Base-by-base conservation (phyloP, 1,140 invertebrate species). In the Drosophila guanche region DNA sequence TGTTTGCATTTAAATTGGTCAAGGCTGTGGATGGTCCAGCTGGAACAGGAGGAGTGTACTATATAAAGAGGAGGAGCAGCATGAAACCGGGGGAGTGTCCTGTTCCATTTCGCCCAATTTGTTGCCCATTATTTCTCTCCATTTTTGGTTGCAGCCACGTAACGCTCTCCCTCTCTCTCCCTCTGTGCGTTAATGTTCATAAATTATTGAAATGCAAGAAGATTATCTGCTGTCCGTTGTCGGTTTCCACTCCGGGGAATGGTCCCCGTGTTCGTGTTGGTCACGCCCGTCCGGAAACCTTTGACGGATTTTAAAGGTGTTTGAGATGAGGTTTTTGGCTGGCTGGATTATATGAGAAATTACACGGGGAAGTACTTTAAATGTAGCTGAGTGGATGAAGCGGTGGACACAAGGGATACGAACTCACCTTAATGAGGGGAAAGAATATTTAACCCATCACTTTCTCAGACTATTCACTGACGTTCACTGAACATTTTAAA, bases 1-100 rank as follows among this genome's bases (percentile, higher is more conserved):
- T 70, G 54, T 75, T 76, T 79, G 63, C 66, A 56, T 66, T 79
- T 61, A 71, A 85, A 76, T 71, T 85, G 75, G 80, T 76, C 80
- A 84, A 80, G 80, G 80, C 57, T 80, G 60, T 22, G 60, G 22
- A 14, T 23, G 12, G 25, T 20, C 52, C 52, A 33, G 72, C 7
- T 41, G 50, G n/a, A 5, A 50, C 37, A 12, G 25, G 22, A 25
- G 20, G 22, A 20, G 46, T 14, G 12, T 37, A 37, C 10, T 4
- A 12, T 27, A 1, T 27, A 27, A 1, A 27, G 10, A 10, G 8
- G 33, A 12, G 33, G 10, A 37, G 33, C 33, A 37, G 33, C 33
- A 37, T 12, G 33, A 10, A 37, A 37, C 33, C 4, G 48, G 1
- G 10, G 40, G 48, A 56, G 14, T 43, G 52, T 62, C 43, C 41